These are phyloP conservation scores for Anhinga rufa DNA, from an alignment of 2,113 vertebrate species.

Conservation along the genomic window DNA sequence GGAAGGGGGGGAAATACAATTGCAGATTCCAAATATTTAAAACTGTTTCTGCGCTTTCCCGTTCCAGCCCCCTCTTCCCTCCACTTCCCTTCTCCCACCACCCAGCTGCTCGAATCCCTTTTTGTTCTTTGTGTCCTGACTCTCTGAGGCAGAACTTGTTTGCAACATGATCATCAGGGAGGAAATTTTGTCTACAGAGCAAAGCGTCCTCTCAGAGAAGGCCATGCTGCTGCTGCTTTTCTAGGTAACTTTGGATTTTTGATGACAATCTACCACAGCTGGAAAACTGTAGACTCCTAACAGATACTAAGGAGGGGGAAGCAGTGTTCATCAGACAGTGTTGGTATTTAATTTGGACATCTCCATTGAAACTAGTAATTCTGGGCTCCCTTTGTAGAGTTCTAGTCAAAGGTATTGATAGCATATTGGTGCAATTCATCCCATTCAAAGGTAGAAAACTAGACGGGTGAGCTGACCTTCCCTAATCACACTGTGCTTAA, in stretches of 20 bases:
- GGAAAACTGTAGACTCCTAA: background rate
- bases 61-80: background rate
- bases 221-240: background rate
- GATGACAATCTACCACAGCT: background rate
- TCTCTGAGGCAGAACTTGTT: background rate
- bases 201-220: background rate
- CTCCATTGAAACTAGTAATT: background rate
- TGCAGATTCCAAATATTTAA: slow-evolving; percentile 49
- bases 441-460: background rate
- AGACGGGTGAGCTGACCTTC: background rate
- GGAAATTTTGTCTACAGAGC: background rate
- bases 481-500: background rate
- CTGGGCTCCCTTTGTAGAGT: background rate
- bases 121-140: slow-evolving; percentile 28
- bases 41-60: slow-evolving; percentile 4
- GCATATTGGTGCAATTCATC: background rate
- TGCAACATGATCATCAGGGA: slow-evolving; percentile 11
- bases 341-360: background rate
- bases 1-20: slow-evolving; percentile 7
- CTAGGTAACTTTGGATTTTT: background rate
- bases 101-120: slow-evolving; percentile 34
- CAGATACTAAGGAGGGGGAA: background rate
- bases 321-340: background rate
- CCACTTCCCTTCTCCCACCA: background rate
- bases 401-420: background rate